These are phyloP conservation scores for Cremastinae sp. DNA, from an alignment of 2,888 invertebrate species.

Conservation along the genomic window DNA sequence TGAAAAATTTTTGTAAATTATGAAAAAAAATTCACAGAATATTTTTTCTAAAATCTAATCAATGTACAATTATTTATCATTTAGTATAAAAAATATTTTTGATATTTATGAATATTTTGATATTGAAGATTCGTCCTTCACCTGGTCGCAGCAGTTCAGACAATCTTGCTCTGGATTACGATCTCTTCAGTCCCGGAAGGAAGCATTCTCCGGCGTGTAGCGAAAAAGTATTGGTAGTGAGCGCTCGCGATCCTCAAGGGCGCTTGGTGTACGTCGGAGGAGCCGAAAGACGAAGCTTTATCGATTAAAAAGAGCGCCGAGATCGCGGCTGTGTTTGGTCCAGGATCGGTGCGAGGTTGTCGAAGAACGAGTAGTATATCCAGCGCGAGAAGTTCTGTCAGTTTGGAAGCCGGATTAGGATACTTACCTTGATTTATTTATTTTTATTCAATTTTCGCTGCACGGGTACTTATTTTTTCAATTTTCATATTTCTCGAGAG, in stretches of 20 bases:
- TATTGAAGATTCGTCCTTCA: conserved; percentile 69
- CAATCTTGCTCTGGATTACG: conserved; percentile 89
- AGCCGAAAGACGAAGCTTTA: conserved; percentile 83
- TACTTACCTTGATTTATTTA: conserved; percentile 73
- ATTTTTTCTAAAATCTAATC: too few relatives aligned
- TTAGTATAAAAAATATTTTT: not conserved
- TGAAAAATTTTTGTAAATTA: too few relatives aligned
- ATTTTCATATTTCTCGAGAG: too few relatives aligned
- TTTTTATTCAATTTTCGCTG: not conserved
- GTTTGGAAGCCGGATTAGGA: conserved; percentile 77
- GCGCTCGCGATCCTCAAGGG: conserved; percentile 81
- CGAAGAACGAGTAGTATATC: conserved; percentile 74
- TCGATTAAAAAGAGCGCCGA: conserved; percentile 94
- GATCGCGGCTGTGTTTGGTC: conserved; percentile 92
- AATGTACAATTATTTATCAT: too few relatives aligned
- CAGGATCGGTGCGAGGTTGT: conserved; percentile 81
- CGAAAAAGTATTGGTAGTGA: conserved; percentile 80
- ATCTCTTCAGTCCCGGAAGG: conserved; percentile 82
- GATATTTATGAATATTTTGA: not conserved
- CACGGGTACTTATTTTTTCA: not conserved
- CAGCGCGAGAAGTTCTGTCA: conserved; percentile 76
- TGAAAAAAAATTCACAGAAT: too few relatives aligned
- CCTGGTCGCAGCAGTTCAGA: conserved; percentile 81
- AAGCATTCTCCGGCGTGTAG: conserved; percentile 71
- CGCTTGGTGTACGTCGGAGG: conserved; percentile 80